Base-by-base conservation (phyloP, 2,888 invertebrate genomes). In the Bombyx huttoni region DNA sequence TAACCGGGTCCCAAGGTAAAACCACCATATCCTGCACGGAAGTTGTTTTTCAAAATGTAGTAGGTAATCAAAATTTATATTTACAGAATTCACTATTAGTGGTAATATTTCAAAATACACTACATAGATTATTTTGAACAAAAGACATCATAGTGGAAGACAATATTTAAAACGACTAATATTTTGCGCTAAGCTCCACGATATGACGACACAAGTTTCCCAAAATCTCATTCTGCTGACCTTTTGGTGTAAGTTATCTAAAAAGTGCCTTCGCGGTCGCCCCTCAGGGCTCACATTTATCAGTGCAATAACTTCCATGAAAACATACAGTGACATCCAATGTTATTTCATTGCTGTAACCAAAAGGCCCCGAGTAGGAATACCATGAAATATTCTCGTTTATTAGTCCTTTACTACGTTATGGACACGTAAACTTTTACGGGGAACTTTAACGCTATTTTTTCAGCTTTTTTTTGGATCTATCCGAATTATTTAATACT, bases 281-380 rank as follows among this genome's bases (percentile, higher is more conserved):
- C 78, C 80, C 83, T 59, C 56, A 68, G 65, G 81, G 76, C 72
- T 69, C 67, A 74, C 81, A 81, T 79, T 85, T 82, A 83, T 80
- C 80, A 79, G 78, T 70, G 68, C 76, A 78, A 84, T 83, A 84
- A 83, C 76, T 79, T 74, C 70, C 67, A 80, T 79, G 78, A 78
- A 78, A 78, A 80, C 80, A 82, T 81, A 81, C 72, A 75, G 73
- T 72, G 79, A 78, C 81, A 76, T 80, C 75, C 78, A 80, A 80
- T 82, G 80, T 75, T 76, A 81, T 80, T 79, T 79, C 80, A 79
- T 78, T 68, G 75, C 72, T 68, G 64, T 71, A 66, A 68, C 68
- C 67, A 67, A 73, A 70, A 70, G 71, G 67, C 68, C 66, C 70
- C 62, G 58, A 67, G 73, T 63, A 69, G 65, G 67, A 66, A 62